Conservation (phyloP, 2,888 invertebrate genomes). For the Gymnoscelis rufifasciata region DNA sequence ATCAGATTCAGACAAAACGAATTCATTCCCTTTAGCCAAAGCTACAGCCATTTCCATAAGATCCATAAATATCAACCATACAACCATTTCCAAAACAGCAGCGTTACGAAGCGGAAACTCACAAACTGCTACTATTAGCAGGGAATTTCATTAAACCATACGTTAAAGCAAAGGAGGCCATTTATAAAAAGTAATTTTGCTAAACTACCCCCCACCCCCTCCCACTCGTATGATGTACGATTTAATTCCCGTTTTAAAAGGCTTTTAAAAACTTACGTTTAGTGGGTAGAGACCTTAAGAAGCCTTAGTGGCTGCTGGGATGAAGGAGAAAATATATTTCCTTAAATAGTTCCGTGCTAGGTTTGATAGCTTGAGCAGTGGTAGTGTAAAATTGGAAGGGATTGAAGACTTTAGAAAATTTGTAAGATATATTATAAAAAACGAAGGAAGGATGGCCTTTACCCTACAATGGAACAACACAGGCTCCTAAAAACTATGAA, state of each 20-base stretch:
- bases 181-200: constrained; percentile 15
- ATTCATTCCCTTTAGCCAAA: too few species aligned
- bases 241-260: constrained; percentile 42
- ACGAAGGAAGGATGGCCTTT: too few species aligned
- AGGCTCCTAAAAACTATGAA: too few species aligned
- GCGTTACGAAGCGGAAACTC: not conserved
- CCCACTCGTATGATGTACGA: constrained; percentile 40
- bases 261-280: constrained; percentile 29
- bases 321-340: not conserved
- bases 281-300: too few species aligned
- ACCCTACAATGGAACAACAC: too few species aligned
- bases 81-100: not conserved
- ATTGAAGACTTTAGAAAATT: too few species aligned
- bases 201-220: not conserved
- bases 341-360: too few species aligned
- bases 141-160: not conserved
- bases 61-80: not conserved
- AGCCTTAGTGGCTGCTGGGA: not conserved
- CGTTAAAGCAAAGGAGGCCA: constrained; percentile 1
- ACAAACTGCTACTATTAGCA: not conserved
- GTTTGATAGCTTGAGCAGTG: too few species aligned
- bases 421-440: too few species aligned
- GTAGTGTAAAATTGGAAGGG: too few species aligned
- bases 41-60: too few species aligned
- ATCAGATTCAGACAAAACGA: too few species aligned